Percentiles rank a stretch among this genome's conserved stretches.
phyloP scores from a whole-genome alignment of 2,888 invertebrate species.

The Eulithis prunata region DNA sequence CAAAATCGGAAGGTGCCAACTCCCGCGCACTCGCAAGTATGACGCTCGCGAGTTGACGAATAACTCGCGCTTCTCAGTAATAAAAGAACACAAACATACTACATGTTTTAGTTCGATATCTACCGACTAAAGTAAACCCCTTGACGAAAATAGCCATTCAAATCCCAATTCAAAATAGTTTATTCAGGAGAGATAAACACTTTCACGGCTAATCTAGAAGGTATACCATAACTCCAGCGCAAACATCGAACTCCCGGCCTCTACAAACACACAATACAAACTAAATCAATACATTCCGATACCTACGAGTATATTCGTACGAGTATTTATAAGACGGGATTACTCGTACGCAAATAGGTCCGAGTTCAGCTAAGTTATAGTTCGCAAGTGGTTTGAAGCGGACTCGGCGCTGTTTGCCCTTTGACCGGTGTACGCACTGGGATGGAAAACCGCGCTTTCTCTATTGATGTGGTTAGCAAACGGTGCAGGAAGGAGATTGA shows the following conservation, averaged over 20 bases:
- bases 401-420: conserved; percentile 62
- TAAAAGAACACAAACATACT: too few species aligned
- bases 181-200: conserved; percentile 10
- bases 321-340: conserved; percentile 40
- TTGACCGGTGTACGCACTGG: conserved; percentile 57
- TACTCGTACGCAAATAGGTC: conserved; percentile 64
- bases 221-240: conserved; percentile 23
- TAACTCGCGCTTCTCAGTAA: too few species aligned
- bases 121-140: not conserved
- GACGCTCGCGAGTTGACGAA: too few species aligned
- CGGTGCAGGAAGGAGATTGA: too few species aligned
- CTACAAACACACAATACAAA: conserved; percentile 36
- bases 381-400: conserved; percentile 56
- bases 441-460: conserved; percentile 24
- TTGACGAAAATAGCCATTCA: conserved; percentile 1
- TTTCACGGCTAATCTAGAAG: conserved; percentile 24
- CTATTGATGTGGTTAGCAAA: conserved; percentile 3
- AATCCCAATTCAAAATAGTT: conserved; percentile 4
- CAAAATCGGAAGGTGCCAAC: too few species aligned
- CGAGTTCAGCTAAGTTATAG: conserved; percentile 51
- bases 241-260: conserved; percentile 17
- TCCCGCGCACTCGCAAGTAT: too few species aligned
- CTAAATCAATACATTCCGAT: conserved; percentile 42
- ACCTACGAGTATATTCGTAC: conserved; percentile 9
- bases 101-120: too few species aligned